Evolutionary conservation across 2,113 vertebrate species (phyloP).

Genomic region (Bambusicola thoracicus): DNA sequence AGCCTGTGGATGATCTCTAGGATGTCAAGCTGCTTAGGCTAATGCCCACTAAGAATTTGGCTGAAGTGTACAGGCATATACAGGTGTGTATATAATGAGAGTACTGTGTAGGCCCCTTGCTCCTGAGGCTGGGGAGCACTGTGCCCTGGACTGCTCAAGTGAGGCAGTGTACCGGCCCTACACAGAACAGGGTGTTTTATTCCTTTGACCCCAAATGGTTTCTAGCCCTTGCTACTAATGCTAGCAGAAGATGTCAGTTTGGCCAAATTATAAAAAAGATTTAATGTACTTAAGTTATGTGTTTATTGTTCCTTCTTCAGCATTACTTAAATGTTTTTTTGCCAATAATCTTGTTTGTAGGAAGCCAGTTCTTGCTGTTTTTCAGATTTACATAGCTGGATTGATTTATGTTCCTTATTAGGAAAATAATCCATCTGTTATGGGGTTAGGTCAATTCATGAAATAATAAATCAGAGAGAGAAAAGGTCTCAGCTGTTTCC

Average conservation of each 20-base stretch:
- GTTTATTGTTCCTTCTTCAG: not conserved
- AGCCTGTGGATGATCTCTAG: not conserved
- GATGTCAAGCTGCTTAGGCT: not conserved
- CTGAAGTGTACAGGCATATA: not conserved
- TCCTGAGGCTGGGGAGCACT: not conserved
- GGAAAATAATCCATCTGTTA: conserved; percentile 54
- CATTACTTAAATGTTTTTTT: conserved; percentile 10
- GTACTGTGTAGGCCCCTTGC: not conserved
- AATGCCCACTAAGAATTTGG: not conserved
- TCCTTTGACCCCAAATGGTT: not conserved
- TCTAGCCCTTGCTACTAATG: not conserved
- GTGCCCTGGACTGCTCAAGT: not conserved
- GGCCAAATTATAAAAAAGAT: not conserved
- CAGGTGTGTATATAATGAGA: not conserved
- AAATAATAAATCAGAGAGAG: conserved; percentile 40
- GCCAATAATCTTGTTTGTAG: not conserved
- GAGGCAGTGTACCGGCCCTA: not conserved
- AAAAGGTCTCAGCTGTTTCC: conserved; percentile 11
- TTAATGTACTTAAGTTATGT: not conserved
- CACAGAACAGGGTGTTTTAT: not conserved
- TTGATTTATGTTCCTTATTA: conserved; percentile 54
- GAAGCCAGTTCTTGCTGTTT: not conserved
- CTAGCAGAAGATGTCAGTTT: not conserved
- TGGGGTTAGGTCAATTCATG: conserved; percentile 30
- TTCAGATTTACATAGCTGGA: not conserved